phyloP scores from a whole-genome alignment of 2,113 vertebrate species.

The Pygoscelis antarcticus region DNA sequence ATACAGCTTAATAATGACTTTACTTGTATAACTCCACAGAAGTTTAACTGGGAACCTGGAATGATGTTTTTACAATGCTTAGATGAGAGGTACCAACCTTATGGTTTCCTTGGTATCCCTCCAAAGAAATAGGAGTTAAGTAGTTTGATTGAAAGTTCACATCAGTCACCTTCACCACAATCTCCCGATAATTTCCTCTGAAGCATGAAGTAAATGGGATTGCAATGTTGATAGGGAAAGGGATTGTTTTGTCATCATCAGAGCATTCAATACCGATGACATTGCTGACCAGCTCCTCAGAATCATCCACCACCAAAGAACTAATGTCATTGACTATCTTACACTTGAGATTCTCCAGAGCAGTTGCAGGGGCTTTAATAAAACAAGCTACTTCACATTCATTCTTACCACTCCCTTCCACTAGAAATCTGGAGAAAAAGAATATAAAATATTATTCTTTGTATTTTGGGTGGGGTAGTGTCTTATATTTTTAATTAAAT shows the following conservation, averaged over 20 bases:
- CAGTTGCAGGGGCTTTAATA: constrained; percentile 68
- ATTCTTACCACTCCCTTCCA: not conserved
- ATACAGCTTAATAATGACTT: not conserved
- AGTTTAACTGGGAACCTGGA: not conserved
- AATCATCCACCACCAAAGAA: constrained; percentile 77
- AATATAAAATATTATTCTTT: not conserved
- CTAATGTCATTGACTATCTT: constrained; percentile 73
- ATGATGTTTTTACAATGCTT: not conserved
- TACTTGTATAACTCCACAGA: not conserved
- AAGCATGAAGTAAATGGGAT: constrained; percentile 80
- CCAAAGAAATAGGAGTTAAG: constrained; percentile 71
- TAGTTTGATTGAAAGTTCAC: constrained; percentile 72
- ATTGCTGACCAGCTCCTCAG: constrained; percentile 87
- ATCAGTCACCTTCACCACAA: constrained; percentile 82
- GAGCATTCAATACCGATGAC: constrained; percentile 73
- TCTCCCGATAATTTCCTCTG: constrained; percentile 80
- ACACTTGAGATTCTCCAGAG: constrained; percentile 70
- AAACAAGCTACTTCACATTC: constrained; percentile 68
- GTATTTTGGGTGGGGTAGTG: not conserved
- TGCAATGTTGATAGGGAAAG: constrained; percentile 78
- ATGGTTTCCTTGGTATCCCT: constrained; percentile 66
- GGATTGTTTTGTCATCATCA: constrained; percentile 37
- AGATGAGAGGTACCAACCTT: constrained; percentile 71
- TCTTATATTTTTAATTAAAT: not conserved
- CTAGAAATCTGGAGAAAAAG: constrained; percentile 63